Conservation (phyloP, 2,113 vertebrate genomes). For the Arizona elegans region DNA sequence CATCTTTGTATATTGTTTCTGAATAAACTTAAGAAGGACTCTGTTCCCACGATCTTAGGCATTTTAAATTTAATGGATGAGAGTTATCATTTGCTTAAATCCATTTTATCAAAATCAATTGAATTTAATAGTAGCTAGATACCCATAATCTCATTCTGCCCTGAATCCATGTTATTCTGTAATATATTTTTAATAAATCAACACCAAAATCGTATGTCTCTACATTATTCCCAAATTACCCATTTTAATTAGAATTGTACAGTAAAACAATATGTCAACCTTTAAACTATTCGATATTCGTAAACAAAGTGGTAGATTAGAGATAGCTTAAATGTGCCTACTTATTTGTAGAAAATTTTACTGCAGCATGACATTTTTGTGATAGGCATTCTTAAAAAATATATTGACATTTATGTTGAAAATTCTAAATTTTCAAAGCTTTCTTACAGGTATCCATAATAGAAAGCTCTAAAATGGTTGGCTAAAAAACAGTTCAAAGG, state of each 20-base stretch:
- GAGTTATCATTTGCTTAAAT: not conserved
- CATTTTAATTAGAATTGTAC: not conserved
- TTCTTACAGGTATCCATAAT: conserved; percentile 31
- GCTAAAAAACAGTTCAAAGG: conserved; percentile 54
- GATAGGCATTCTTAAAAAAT: fast-evolving
- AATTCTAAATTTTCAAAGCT: conserved; percentile 56
- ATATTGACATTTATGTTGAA: conserved; percentile 50
- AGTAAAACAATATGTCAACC: not conserved
- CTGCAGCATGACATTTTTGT: not conserved
- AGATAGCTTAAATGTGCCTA: not conserved
- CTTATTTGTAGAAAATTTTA: not conserved
- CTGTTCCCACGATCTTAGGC: not conserved
- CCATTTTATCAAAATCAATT: not conserved
- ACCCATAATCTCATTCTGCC: not conserved
- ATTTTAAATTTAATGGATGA: not conserved
- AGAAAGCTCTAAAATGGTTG: conserved; percentile 62
- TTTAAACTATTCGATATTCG: fast-evolving
- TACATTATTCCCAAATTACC: not conserved
- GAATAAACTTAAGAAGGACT: not conserved
- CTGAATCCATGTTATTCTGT: not conserved
- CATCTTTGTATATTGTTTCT: not conserved
- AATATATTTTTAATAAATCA: not conserved
- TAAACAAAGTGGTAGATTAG: not conserved
- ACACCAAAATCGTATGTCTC: not conserved
- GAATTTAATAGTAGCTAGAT: not conserved